Base-by-base conservation (phyloP, 2,113 vertebrate species). In the Forbesichthys papilliferus region DNA sequence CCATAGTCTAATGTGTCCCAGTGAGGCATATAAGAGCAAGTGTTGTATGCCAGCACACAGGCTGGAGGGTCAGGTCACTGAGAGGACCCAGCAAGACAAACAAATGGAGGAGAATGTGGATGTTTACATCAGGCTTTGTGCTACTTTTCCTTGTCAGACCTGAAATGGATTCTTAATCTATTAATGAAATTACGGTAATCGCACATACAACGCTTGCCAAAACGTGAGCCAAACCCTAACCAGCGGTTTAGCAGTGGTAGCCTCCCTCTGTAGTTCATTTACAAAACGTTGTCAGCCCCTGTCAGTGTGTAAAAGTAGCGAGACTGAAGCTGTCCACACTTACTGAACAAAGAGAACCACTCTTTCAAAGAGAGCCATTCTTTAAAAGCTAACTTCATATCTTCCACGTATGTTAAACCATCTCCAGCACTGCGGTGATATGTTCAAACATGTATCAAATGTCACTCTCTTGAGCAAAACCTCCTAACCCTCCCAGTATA, bases 1-100 rank as follows among this genome's bases (percentile, higher is more conserved):
- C 84, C 87, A 87, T 82, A 84, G 87, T 76, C 85, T 91, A 87
- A 89, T 91, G 87, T 89, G 85, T 88, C 85, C 86, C 86, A 84
- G 84, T 86, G 73, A 86, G 79, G 83, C 90, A 87, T 86, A 84
- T 86, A 84, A 82, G 75, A 89, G 83, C 72, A 68, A 79, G 85
- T 79, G 84, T 69, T 88, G 84, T 78, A 77, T 86, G 88, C 86
- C 86, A 86, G 74, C 58, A 68, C 86, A 78, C 77, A 75, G 75
- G 54, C 85, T 66, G 73, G 48, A 78, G 72, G 77, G 81, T 82
- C 80, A 71, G 87, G 85, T 89, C 86, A 85, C 77, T 8, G 60
- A 80, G 79, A 87, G 84, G 85, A 75, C 85, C 84, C 59, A 10
- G 71, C 73, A 68, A 73, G 68, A 64, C 56, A 14, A 3, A 13